Evolutionary conservation across 2,797 vertebrate species (phyloP).

Genomic region (Emydoidea blandingii): DNA sequence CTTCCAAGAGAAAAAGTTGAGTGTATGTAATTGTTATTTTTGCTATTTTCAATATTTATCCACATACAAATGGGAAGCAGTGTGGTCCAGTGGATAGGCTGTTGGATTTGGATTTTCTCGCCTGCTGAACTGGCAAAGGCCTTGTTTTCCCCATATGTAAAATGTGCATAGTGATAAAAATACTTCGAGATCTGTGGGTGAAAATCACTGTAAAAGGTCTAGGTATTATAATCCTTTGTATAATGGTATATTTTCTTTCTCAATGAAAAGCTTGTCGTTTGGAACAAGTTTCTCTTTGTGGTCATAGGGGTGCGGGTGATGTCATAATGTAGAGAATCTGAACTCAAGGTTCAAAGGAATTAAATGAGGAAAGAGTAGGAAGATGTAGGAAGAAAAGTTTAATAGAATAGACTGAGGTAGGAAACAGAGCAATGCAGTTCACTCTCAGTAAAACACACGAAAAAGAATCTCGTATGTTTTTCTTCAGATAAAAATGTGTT

Average conservation of each 20-base stretch:
- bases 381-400: background rate
- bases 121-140: background rate
- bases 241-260: background rate
- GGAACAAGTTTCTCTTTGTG: background rate
- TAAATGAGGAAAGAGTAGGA: background rate
- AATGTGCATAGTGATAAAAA: background rate
- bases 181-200: background rate
- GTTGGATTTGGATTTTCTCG: background rate
- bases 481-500: background rate
- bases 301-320: rapidly evolving
- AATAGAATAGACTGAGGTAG: background rate
- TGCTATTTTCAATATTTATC: background rate
- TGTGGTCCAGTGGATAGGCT: background rate
- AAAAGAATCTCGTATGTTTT: background rate
- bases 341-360: background rate
- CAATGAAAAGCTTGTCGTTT: rapidly evolving
- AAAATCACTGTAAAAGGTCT: background rate
- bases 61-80: background rate
- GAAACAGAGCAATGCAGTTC: rapidly evolving
- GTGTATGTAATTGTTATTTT: background rate
- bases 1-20: background rate
- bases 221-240: background rate
- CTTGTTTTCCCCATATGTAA: background rate
- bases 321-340: background rate
- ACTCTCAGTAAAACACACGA: background rate